Conservation (phyloP, 2,113 vertebrate genomes). For the Rallus limicola region DNA sequence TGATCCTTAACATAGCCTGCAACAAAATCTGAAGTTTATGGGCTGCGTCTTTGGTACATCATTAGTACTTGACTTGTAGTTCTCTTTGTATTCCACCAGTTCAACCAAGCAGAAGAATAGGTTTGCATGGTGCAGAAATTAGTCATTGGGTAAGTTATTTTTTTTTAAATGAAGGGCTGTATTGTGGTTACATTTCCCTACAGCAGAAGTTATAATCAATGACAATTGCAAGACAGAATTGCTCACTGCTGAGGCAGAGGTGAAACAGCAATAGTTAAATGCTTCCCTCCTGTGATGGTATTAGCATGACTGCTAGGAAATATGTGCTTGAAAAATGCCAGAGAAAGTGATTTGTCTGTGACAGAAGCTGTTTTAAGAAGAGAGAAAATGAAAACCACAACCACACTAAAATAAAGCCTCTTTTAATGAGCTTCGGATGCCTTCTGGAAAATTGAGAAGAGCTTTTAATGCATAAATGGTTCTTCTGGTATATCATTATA, state of each 20-base stretch:
- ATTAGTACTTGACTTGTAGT: background rate
- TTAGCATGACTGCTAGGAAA: constrained; percentile 55
- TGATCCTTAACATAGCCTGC: background rate
- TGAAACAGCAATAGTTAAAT: constrained; percentile 43
- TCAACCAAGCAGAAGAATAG: background rate
- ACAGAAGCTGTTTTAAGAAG: constrained; percentile 46
- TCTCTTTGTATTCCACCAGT: background rate
- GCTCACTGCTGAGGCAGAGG: background rate
- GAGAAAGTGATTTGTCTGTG: constrained; percentile 64
- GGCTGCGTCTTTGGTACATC: background rate
- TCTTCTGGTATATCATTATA: constrained; percentile 40
- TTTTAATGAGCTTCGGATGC: constrained; percentile 62
- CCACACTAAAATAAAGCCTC: constrained; percentile 54
- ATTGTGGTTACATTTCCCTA: background rate
- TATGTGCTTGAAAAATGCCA: constrained; percentile 39
- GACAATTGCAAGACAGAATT: background rate
- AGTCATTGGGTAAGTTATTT: background rate
- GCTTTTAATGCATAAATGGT: constrained; percentile 19
- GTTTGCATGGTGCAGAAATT: background rate
- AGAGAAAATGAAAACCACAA: constrained; percentile 62
- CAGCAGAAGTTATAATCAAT: background rate
- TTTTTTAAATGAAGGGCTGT: background rate
- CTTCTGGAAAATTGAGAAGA: constrained; percentile 44
- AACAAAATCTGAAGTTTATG: background rate
- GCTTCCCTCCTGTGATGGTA: constrained; percentile 32